These are phyloP conservation scores for Cheilinus undulatus DNA, from an alignment of 2,113 vertebrate genomes.

Conservation along the genomic window DNA sequence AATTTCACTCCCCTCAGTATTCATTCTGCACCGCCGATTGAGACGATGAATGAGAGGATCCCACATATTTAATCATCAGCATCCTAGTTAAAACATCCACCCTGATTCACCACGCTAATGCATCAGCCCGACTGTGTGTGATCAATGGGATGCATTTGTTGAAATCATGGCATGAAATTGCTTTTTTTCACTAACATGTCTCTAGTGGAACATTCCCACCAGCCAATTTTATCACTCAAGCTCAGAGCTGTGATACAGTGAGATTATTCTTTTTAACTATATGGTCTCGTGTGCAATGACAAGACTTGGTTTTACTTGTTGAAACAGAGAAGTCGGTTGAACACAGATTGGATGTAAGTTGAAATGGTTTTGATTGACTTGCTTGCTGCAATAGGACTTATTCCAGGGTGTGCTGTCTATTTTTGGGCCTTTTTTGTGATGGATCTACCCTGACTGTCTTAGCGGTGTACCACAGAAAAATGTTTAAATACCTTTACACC, in stretches of 20 bases:
- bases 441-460: conserved; percentile 7
- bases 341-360: conserved; percentile 34
- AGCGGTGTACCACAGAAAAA: conserved; percentile 1
- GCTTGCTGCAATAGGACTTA: conserved; percentile 7
- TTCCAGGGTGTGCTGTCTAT: not conserved
- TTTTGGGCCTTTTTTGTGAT: conserved; percentile 21
- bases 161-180: conserved; percentile 69
- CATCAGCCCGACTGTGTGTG: conserved; percentile 58
- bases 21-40: conserved; percentile 16
- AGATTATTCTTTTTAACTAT: conserved; percentile 45
- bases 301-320: conserved; percentile 23
- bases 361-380: conserved; percentile 45
- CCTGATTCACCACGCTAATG: conserved; percentile 58
- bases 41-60: conserved; percentile 58
- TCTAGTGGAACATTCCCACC: conserved; percentile 39
- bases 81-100: conserved; percentile 62
- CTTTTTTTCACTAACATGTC: conserved; percentile 31
- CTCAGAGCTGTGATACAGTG: conserved; percentile 25
- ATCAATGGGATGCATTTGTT: conserved; percentile 69
- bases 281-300: conserved; percentile 23
- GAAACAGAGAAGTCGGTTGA: conserved; percentile 22
- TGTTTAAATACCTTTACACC: not conserved
- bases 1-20: conserved; percentile 29
- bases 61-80: conserved; percentile 59
- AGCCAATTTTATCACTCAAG: conserved; percentile 34